Base-by-base conservation (phyloP, 2,888 invertebrate genomes). In the Ormyrus nitidulus region DNA sequence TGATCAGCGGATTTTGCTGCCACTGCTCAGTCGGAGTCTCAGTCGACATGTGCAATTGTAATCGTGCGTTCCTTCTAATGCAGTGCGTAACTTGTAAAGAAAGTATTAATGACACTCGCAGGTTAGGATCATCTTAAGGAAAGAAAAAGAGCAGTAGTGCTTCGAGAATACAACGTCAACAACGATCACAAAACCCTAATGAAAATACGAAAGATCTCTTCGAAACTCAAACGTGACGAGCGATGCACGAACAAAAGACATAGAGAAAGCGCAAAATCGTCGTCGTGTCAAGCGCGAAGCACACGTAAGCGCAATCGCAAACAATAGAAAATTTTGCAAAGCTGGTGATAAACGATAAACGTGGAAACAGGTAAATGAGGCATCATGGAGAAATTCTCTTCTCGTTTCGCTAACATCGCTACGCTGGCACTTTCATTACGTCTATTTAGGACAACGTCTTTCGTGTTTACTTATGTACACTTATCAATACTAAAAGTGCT, bases 1-100 rank as follows among this genome's bases (percentile, higher is more conserved):
- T 80, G 80, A 80, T 80, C 76, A 80, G 72, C 76, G 61, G 11
- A 72, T 75, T 80, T 80, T 48, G 71, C 58, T 76, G 61, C 34
- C 58, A 19, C 76, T 19, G 9, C 11, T 53, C 6, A 2, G 19
- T 58, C 7, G 46, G 44, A 46, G 3, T 53, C 53, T 66, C 8
- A 59, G 46, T 71, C 53, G 71, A 65, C 49, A 68, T 73, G 74
- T 75, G 34, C 34, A 65, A 70, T 74, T 64, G 51, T 44, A 62
- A 53, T 49, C 44, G 58, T 13, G 58, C 13, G 61, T 59, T 13
- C 44, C 13, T 65, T 11, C 9, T 10, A 34, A 56, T 68, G 66
- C 59, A 62, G 54, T 74, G 64, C 64, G 56, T 48, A 56, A 62
- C 46, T n/a, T 68, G 44, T 61, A 58, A 59, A 13, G 34, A 58